Percentiles rank a stretch among this genome's conserved stretches.
phyloP scores from a whole-genome alignment of 92 coral and sea anemone species.

The Virgularia gustaviana region DNA sequence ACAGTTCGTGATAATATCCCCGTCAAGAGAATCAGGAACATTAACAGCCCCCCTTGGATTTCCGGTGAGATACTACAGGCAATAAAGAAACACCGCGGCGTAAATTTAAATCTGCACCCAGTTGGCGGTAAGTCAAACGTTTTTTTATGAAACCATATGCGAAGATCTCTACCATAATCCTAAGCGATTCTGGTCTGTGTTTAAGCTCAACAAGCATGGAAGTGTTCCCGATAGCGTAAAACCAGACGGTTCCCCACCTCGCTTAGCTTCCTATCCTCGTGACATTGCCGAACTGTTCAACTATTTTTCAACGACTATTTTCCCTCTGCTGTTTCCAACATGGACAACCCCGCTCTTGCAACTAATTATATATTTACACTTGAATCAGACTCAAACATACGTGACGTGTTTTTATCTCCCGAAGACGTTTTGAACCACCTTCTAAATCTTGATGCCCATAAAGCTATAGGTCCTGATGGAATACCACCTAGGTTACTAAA shows the following conservation, averaged over 20 bases:
- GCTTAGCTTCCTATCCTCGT: background rate
- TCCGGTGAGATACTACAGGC: slow-evolving; percentile 27
- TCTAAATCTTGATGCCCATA: background rate
- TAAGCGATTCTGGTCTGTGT: background rate
- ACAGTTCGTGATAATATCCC: background rate
- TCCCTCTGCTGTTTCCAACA: too few species aligned
- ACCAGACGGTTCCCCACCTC: too few species aligned
- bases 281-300: slow-evolving; percentile 15
- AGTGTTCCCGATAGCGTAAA: background rate
- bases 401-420: background rate
- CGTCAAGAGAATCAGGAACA: background rate
- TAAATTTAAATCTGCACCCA: background rate
- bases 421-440: slow-evolving; percentile 2
- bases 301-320: background rate
- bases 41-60: slow-evolving; percentile 32
- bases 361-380: background rate
- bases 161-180: background rate
- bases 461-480: slow-evolving; percentile 6
- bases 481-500: slow-evolving; percentile 3
- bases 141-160: background rate
- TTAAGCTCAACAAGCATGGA: background rate
- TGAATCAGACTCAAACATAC: background rate
- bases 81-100: background rate
- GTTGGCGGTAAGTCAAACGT: background rate
- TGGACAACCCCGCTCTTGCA: background rate